Evolutionary conservation across 1,140 invertebrate species (phyloP).

Genomic region (Zaprionus kolodkinae): DNA sequence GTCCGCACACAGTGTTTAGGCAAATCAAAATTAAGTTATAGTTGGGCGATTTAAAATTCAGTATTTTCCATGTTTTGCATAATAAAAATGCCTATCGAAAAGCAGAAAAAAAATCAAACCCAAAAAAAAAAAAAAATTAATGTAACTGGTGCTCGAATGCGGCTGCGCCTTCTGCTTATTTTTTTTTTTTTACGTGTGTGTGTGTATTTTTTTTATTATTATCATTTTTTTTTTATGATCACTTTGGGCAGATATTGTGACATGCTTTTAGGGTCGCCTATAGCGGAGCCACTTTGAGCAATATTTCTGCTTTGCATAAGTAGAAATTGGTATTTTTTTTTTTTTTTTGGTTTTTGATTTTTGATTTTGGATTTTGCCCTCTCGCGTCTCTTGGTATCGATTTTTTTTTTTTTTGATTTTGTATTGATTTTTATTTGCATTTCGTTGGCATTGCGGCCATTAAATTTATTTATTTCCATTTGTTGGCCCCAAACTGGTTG

Average conservation of each 20-base stretch:
- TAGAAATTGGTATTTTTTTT: slow-evolving; percentile 67
- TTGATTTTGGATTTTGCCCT: slow-evolving; percentile 10
- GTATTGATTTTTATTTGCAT: slow-evolving; percentile 76
- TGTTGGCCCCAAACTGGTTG: slow-evolving; percentile 72
- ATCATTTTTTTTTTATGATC: slow-evolving; percentile 27
- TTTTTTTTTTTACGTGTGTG: slow-evolving; percentile 21
- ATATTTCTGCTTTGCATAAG: slow-evolving; percentile 83
- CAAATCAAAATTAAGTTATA: slow-evolving; percentile 64
- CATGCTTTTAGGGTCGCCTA: slow-evolving; percentile 76
- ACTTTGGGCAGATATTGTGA: slow-evolving; percentile 68
- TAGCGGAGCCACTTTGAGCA: slow-evolving; percentile 69
- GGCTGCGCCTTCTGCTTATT: slow-evolving; percentile 45
- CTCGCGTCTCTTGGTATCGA: background rate
- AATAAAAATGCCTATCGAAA: slow-evolving; percentile 78
- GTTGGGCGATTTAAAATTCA: slow-evolving; percentile 73
- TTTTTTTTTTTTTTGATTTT: slow-evolving; percentile 42
- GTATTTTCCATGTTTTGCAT: slow-evolving; percentile 83
- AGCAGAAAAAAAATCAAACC: slow-evolving; percentile 26
- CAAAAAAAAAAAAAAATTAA: slow-evolving; percentile 66
- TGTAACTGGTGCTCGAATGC: slow-evolving; percentile 77
- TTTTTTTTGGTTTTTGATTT: slow-evolving; percentile 41
- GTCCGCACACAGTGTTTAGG: slow-evolving; percentile 58
- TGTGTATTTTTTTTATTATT: slow-evolving; percentile 4
- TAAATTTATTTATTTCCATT: slow-evolving; percentile 76
- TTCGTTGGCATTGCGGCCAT: slow-evolving; percentile 77